Evolutionary conservation across 2,888 invertebrate species (phyloP), one percentile per base, ranked within the genome.

Genomic region (Aquatica leii): DNA sequence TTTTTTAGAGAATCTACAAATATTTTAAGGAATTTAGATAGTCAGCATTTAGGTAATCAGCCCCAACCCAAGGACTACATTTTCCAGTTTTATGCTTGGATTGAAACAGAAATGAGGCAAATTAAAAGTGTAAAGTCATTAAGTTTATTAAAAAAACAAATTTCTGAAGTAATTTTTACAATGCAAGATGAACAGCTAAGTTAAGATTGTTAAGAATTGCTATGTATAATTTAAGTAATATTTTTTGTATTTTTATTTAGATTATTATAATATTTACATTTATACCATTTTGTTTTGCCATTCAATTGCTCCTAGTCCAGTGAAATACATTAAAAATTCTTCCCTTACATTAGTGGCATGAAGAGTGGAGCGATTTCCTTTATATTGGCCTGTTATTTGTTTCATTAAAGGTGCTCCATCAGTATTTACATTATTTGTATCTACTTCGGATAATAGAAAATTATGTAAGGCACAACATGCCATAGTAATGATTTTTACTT

Each of bases 371-470:
- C 14, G 40, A n/a, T 40, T 40, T 4, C 40, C 8, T 2, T 14
- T 40, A 3, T 40, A 14, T 8, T 40, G 40, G 2, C 40, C 40
- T 40, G 14, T 4, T 40, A 14, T 4, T 40, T 40, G 40, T n/a
- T 40, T n/a, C 6, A 2, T 8, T n/a, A n/a, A n/a, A n/a, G n/a
- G n/a, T n/a, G n/a, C n/a, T n/a, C n/a, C n/a, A 6, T n/a, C n/a
- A 3, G 40, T 4, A n/a, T 6, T n/a, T n/a, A n/a, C n/a, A n/a
- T n/a, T n/a, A n/a, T n/a, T n/a, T n/a, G n/a, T n/a, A n/a, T n/a
- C n/a, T n/a, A n/a, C 6, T 40, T 40, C 40, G 14, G 18, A 14
- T 1, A 50, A 14, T 50, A 52, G n/a, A 52, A 35, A 52, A 52
- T 52, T 52, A 11, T 52, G 52, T 24, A 52, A 52, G 1, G 31